Evolutionary conservation across 2,113 vertebrate genomes (phyloP), one percentile per base, ranked within the genome.

Genomic region (Himantopus leucocephalus): DNA sequence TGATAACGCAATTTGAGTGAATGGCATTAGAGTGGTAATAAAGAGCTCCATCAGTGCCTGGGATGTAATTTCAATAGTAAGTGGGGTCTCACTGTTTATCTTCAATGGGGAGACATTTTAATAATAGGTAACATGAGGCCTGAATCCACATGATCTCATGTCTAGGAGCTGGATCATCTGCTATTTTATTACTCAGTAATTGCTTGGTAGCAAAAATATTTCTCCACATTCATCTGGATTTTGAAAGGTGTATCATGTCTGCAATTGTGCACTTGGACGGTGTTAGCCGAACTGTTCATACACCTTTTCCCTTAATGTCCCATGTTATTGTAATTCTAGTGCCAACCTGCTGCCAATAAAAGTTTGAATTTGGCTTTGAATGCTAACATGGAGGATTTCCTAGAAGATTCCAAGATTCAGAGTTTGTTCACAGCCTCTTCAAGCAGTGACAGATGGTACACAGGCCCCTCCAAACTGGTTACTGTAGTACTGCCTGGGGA

Each of bases 181-280:
- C 75, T 86, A 60, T 82, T 94, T 94, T 90, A 95, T 74, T 87
- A 82, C 53, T 56, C 39, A 56, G 35, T 47, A 34, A 92, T 35
- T 89, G 48, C 70, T 68, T 60, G 70, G 34, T 39, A 92, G 77
- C 55, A 88, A 89, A 94, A 95, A 78, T 74, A 93, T 84, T 96
- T 95, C 76, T 92, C 26, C 72, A 80, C 0, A 22, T 84, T 73
- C 75, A 77, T 91, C 47, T 95, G 89, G 72, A 84, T 63, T 91
- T 92, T 52, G 60, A 86, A 95, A 86, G 79, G 72, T n/a, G 7
- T 16, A 64, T 47, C 19, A 52, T 10, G 10, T 27, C 59, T 92
- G 67, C 15, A 79, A 35, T 20, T 88, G 58, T 85, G 67, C 53
- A 70, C 58, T 93, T 88, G 59, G 75, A 73, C 59, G 77, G n/a